These are phyloP conservation scores for Xiphophorus maculatus DNA, from an alignment of 2,113 vertebrate genomes.

Conservation along the genomic window DNA sequence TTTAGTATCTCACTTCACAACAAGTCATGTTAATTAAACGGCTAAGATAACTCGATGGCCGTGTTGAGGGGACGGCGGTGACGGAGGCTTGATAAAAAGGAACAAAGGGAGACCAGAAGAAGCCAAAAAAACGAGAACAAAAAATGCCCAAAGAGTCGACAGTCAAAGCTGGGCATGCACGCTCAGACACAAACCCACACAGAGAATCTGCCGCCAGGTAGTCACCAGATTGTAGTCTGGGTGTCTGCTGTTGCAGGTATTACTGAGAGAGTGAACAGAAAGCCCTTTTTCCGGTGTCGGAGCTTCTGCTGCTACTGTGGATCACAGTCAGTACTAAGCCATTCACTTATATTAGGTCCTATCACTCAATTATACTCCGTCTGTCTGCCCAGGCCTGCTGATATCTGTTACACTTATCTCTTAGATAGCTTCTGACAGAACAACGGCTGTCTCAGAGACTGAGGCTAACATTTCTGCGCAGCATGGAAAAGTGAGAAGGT, in stretches of 20 bases:
- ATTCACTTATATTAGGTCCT: slow-evolving; percentile 63
- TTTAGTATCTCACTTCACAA: slow-evolving; percentile 76
- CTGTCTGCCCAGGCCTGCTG: slow-evolving; percentile 55
- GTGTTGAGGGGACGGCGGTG: background rate
- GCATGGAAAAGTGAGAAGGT: background rate
- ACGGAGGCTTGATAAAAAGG: slow-evolving; percentile 25
- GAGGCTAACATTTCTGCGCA: slow-evolving; percentile 22
- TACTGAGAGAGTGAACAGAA: slow-evolving; percentile 47
- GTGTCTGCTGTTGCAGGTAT: slow-evolving; percentile 54
- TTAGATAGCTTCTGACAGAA: slow-evolving; percentile 61
- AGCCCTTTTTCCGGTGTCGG: slow-evolving; percentile 34
- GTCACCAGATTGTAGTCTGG: slow-evolving; percentile 53
- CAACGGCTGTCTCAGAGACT: slow-evolving; percentile 49
- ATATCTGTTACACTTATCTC: slow-evolving; percentile 65
- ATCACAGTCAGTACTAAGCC: slow-evolving; percentile 46
- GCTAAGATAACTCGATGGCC: slow-evolving; percentile 59
- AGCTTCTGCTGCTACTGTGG: slow-evolving; percentile 40
- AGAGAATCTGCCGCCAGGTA: slow-evolving; percentile 34
- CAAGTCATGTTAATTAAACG: slow-evolving; percentile 75
- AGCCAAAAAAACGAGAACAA: slow-evolving; percentile 25
- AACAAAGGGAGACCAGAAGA: background rate
- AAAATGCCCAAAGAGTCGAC: slow-evolving; percentile 29
- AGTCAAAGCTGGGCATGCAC: slow-evolving; percentile 27
- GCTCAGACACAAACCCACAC: background rate
- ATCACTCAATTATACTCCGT: slow-evolving; percentile 66